Evolutionary conservation across 2,797 vertebrate species (phyloP), one percentile per base, ranked within the genome.

Genomic region (Tokudaia muenninki): DNA sequence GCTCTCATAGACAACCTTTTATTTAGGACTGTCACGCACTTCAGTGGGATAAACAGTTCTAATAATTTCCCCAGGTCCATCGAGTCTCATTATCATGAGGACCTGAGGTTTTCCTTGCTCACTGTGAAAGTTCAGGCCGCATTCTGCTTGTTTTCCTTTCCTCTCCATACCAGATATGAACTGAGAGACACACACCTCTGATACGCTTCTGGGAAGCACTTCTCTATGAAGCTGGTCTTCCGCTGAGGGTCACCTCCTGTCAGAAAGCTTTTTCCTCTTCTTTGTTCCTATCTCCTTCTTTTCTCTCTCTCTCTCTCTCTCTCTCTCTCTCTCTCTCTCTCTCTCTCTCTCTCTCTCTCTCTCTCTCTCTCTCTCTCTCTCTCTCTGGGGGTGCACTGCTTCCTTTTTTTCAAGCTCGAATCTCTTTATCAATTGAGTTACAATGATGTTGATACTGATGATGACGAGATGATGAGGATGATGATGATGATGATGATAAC

Each of bases 1-100:
- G 22, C 67, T 63, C 41, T 88, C 83, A 90, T 37, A 88, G 74
- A 96, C 94, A 95, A 92, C 21, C 8, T 96, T 94, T 95, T 67
- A 92, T 92, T 89, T 34, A 74, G 81, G 59, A 90, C 79, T 67
- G 52, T 97, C 80, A 80, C 95, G 67, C 65, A 82, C 41, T 55
- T 70, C 29, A 26, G 41, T 50, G 86, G 78, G 89, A 95, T 92
- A 87, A 90, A 91, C 44, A 92, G 9, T 55, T 94, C 47, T 82
- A 55, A 83, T 59, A 16, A 77, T 67, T 90, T 84, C 9, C 57
- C 67, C 52, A 80, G 77, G n/a, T 90, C 55, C 31, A 47, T 47
- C 13, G 79, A 61, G 57, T 63, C 59, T 41, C 93, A 81, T 29
- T n/a, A 74, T 57, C 37, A 79, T 3, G 59, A 50, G 52, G 77